Conservation (phyloP, 2,797 vertebrate species). For the Galaxias olidus region DNA sequence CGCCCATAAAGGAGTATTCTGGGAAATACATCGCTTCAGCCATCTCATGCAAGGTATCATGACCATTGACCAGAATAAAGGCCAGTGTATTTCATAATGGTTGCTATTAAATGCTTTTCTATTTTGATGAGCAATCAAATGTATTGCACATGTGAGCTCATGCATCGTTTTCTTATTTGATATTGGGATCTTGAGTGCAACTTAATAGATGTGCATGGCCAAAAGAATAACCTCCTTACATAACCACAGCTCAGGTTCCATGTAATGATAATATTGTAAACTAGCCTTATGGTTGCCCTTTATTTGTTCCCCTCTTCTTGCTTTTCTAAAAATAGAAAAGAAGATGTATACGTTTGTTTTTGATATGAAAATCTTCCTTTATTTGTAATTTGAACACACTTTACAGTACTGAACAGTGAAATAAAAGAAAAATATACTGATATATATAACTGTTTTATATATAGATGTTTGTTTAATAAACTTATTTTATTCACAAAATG, state of each 20-base stretch:
- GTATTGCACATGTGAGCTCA: too few species aligned
- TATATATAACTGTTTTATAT: slow-evolving; percentile 83
- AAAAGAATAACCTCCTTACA: too few species aligned
- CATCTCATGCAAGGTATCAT: slow-evolving; percentile 50
- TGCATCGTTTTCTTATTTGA: too few species aligned
- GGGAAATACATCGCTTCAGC: slow-evolving; percentile 42
- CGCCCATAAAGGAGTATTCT: slow-evolving; percentile 24
- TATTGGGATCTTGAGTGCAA: too few species aligned
- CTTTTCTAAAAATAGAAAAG: background rate
- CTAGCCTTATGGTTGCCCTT: too few species aligned
- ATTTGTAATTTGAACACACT: slow-evolving; percentile 86
- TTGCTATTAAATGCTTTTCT: slow-evolving; percentile 15
- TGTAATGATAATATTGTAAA: too few species aligned
- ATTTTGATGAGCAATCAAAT: too few species aligned
- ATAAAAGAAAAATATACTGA: slow-evolving; percentile 86
- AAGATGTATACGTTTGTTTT: slow-evolving; percentile 38
- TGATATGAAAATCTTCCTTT: slow-evolving; percentile 83
- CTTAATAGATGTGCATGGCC: too few species aligned
- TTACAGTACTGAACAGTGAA: slow-evolving; percentile 87
- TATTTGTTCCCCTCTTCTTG: background rate
- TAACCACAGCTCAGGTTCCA: too few species aligned
- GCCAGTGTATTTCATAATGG: background rate
- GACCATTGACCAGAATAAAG: background rate
- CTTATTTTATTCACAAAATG: slow-evolving; percentile 86
- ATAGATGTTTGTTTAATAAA: slow-evolving; percentile 85